Percentiles rank a stretch among this genome's conserved stretches.
Evolutionary conservation across 2,888 invertebrate species (phyloP).

Genomic region (Mayetiola destructor): DNA sequence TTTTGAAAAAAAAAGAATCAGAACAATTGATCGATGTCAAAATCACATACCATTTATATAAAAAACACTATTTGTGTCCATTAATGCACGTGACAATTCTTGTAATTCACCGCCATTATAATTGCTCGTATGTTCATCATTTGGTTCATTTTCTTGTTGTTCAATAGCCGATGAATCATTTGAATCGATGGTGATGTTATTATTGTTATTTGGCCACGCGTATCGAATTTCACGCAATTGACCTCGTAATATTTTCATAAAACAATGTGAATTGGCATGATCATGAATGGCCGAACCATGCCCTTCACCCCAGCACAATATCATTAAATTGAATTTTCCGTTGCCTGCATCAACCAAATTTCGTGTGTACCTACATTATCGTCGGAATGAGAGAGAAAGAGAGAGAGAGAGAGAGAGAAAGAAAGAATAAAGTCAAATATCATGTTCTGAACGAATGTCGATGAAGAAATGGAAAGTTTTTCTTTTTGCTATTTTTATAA

Average conservation of each 20-base stretch:
- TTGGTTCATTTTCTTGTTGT: conserved; percentile 13
- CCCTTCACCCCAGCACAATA: conserved; percentile 96
- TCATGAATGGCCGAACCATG: conserved; percentile 93
- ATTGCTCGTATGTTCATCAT: conserved; percentile 24
- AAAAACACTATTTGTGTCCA: conserved; percentile 65
- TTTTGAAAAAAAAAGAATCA: conserved; percentile 7
- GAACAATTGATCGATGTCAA: background rate
- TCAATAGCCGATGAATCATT: background rate
- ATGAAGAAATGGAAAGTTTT: no score
- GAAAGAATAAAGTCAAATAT: conserved; percentile 11
- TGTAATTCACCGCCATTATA: conserved; percentile 42
- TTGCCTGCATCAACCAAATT: conserved; percentile 94
- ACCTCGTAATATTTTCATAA: conserved; percentile 88
- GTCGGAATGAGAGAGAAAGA: background rate
- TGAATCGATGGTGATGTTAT: conserved; percentile 19
- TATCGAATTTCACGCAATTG: conserved; percentile 60
- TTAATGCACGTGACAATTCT: conserved; percentile 47
- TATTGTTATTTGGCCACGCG: conserved; percentile 18
- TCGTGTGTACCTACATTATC: conserved; percentile 83
- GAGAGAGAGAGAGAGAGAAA: background rate
- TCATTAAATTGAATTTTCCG: conserved; percentile 92
- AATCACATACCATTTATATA: conserved; percentile 76
- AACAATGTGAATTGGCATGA: conserved; percentile 91
- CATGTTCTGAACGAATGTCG: no score
- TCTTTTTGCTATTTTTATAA: no score